These are phyloP conservation scores for Cryptoprocta ferox DNA, from an alignment of 2,797 vertebrate genomes.

Conservation along the genomic window DNA sequence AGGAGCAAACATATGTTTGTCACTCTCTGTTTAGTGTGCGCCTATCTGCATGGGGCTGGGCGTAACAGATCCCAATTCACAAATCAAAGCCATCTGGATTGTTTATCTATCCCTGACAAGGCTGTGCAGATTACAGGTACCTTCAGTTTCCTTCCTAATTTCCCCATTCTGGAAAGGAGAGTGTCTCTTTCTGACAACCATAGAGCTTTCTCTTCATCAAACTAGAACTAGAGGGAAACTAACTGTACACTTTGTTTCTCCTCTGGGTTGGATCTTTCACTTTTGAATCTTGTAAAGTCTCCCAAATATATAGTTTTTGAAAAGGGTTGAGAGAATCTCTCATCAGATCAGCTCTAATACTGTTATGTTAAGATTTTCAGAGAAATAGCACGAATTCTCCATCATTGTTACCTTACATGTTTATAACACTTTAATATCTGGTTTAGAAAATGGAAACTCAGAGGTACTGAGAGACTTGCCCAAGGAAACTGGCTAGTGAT, in stretches of 20 bases:
- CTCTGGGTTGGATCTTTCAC: not conserved
- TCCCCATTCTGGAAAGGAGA: not conserved
- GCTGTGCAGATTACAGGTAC: not conserved
- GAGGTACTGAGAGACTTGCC: not conserved
- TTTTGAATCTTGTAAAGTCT: not conserved
- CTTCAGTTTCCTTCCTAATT: not conserved
- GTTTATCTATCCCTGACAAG: not conserved
- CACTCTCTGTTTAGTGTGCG: not conserved
- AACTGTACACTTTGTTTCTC: not conserved
- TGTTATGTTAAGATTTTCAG: not conserved
- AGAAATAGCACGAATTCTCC: not conserved
- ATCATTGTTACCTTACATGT: not conserved
- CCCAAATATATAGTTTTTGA: not conserved
- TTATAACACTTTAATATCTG: not conserved
- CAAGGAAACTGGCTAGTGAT: not conserved
- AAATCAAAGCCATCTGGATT: not conserved
- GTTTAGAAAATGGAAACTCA: not conserved
- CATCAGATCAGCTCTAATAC: not conserved
- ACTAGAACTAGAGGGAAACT: not conserved
- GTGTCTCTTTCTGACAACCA: not conserved
- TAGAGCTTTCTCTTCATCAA: not conserved
- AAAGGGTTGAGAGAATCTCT: not conserved
- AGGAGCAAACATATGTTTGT: constrained; percentile 1
- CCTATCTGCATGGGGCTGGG: not conserved
- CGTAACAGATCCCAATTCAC: not conserved